phyloP scores from a whole-genome alignment of 1,140 invertebrate species.

The Pseudomyrmex pallidus region DNA sequence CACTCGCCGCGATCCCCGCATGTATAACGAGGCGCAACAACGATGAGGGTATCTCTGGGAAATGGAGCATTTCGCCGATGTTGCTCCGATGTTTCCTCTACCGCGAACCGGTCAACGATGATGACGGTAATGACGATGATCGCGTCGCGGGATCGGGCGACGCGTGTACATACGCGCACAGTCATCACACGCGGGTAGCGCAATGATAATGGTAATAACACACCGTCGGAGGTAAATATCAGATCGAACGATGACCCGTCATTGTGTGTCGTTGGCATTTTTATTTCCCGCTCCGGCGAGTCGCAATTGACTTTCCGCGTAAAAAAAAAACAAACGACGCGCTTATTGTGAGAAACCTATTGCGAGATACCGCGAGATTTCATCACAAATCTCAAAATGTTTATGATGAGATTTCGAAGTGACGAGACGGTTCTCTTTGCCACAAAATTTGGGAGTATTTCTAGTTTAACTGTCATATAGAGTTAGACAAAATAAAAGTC shows the following conservation, averaged over 20 bases:
- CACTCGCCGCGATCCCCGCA: conserved; percentile 36
- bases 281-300: conserved; percentile 1
- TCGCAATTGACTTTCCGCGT: conserved; percentile 29
- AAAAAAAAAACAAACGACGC: not conserved
- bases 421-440: not conserved
- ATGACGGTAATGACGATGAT: conserved; percentile 19
- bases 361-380: not conserved
- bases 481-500: not conserved
- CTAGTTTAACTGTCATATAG: not conserved
- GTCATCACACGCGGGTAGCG: conserved; percentile 26
- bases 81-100: conserved; percentile 25
- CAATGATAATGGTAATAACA: conserved; percentile 15
- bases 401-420: not conserved
- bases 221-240: conserved; percentile 8
- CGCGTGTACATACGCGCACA: not conserved
- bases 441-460: not conserved
- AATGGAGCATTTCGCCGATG: conserved; percentile 67
- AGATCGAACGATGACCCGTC: conserved; percentile 31
- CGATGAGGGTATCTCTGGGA: conserved; percentile 56
- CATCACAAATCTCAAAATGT: not conserved
- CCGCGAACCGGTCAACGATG: not conserved
- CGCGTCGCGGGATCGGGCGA: not conserved
- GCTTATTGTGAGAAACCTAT: not conserved
- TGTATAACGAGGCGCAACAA: conserved; percentile 68
- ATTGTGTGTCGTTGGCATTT: not conserved